These are phyloP conservation scores for Centropus bengalensis DNA, from an alignment of 2,113 vertebrate species.

Conservation along the genomic window DNA sequence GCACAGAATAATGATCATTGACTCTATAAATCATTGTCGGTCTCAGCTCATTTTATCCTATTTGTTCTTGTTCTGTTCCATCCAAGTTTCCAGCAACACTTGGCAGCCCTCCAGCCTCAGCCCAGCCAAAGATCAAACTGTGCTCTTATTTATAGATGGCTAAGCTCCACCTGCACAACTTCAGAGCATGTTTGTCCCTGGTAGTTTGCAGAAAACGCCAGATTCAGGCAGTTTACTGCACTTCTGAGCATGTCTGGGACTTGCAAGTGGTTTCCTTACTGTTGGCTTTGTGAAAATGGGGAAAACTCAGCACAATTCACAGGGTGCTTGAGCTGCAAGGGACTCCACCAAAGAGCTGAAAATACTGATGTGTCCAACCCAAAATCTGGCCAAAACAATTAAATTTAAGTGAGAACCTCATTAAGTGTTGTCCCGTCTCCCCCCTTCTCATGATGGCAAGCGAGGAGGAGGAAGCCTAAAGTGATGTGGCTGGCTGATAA, in stretches of 20 bases:
- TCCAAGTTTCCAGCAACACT: conserved; percentile 59
- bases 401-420: neutral
- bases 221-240: neutral
- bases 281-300: neutral
- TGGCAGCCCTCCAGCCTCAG: conserved; percentile 47
- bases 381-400: neutral
- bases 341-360: too few relatives aligned
- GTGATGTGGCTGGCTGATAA: neutral
- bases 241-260: neutral
- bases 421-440: too few relatives aligned
- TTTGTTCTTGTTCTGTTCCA: conserved; percentile 59
- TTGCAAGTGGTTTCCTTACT: neutral
- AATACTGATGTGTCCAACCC: neutral
- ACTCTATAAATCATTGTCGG: conserved; percentile 41
- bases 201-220: neutral
- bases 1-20: neutral
- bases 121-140: conserved; percentile 47
- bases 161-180: conserved; percentile 53
- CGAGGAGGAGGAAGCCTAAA: neutral
- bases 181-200: neutral
- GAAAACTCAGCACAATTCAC: fast-evolving
- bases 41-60: conserved; percentile 54
- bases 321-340: neutral
- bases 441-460: neutral
- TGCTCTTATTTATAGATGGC: conserved; percentile 61